Evolutionary conservation across 2,888 invertebrate genomes (phyloP).

Genomic region (Magallana nippona): DNA sequence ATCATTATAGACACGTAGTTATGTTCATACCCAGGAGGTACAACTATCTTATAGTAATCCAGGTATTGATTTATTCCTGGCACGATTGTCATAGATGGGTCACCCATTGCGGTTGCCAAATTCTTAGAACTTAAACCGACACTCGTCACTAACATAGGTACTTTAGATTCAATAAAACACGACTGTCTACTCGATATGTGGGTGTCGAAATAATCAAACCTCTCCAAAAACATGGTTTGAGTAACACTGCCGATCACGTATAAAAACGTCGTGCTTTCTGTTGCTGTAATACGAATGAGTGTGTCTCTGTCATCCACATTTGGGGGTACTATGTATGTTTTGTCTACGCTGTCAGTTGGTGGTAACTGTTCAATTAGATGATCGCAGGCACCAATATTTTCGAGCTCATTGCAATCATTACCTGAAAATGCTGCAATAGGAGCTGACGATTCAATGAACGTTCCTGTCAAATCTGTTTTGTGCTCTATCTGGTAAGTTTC

Average conservation of each 20-base stretch:
- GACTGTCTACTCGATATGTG: not conserved
- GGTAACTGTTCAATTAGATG: not conserved
- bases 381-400: not conserved
- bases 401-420: not conserved
- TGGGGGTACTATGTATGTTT: not conserved
- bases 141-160: not conserved
- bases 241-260: not conserved
- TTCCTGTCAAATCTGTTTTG: not conserved
- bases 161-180: constrained; percentile 1
- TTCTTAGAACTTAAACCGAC: not conserved
- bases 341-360: not conserved
- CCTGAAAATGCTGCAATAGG: not conserved
- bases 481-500: not conserved
- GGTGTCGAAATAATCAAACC: not conserved
- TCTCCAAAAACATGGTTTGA: not conserved
- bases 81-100: no score
- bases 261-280: not conserved
- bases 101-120: no score
- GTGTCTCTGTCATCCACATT: not conserved
- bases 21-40: no score
- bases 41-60: no score
- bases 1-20: no score
- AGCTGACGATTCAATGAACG: not conserved
- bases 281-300: not conserved
- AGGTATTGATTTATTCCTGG: no score